phyloP scores from a whole-genome alignment of 1,140 invertebrate genomes.

The Scaptomyza pallida region DNA sequence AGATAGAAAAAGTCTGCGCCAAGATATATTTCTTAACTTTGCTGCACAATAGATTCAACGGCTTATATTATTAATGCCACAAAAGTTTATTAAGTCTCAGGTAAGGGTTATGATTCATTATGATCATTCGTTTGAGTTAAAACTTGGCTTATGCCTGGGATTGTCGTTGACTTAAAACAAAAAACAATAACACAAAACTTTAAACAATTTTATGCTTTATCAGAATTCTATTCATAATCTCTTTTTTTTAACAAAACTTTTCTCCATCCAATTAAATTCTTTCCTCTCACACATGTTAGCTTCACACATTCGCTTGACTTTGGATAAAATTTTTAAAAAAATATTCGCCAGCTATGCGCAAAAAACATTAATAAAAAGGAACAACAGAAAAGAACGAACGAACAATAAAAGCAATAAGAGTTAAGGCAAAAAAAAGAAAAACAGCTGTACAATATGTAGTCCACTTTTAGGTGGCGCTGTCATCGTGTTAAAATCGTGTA shows the following conservation, averaged over 20 bases:
- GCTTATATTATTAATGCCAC: slow-evolving; percentile 9
- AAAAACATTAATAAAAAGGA: slow-evolving; percentile 7
- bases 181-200: no score
- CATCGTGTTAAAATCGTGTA: slow-evolving; percentile 63
- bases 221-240: no score
- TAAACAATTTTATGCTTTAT: no score
- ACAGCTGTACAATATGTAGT: slow-evolving; percentile 29
- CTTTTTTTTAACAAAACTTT: background rate
- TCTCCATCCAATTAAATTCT: background rate
- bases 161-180: no score
- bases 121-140: no score
- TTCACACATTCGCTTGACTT: background rate
- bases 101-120: slow-evolving; percentile 5
- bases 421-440: background rate
- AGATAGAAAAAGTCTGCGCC: slow-evolving; percentile 20
- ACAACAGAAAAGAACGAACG: slow-evolving; percentile 14
- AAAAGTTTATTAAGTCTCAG: slow-evolving; percentile 32
- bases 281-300: background rate
- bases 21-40: slow-evolving; percentile 35
- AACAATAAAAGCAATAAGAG: slow-evolving; percentile 13
- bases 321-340: background rate
- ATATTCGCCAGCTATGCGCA: background rate
- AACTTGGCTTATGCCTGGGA: no score
- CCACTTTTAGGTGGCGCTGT: slow-evolving; percentile 61
- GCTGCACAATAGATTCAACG: slow-evolving; percentile 32